A percentile compares a stretch with the other conserved stretches of the same genome.
Evolutionary conservation across 2,888 invertebrate genomes (phyloP).

Genomic region (Pseudoips prasinana): DNA sequence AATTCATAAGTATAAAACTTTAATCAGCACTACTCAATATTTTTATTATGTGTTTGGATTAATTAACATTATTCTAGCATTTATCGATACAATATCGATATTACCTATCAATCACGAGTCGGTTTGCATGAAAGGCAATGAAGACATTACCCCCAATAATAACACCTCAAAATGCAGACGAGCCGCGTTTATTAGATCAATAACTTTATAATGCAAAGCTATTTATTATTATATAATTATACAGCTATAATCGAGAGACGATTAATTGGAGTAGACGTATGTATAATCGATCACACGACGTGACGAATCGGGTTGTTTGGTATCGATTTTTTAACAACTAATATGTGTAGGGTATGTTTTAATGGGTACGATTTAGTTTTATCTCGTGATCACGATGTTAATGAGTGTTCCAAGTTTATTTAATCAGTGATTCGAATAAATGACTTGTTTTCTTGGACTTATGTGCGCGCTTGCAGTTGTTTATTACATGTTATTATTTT

Average conservation of each 20-base stretch:
- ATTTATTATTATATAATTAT: constrained; percentile 69
- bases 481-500: constrained; percentile 37
- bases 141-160: constrained; percentile 66
- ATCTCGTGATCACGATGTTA: constrained; percentile 60
- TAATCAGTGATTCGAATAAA: constrained; percentile 49
- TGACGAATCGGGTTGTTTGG: constrained; percentile 53
- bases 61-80: constrained; percentile 37
- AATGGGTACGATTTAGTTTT: constrained; percentile 50
- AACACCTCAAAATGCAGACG: constrained; percentile 51
- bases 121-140: constrained; percentile 52
- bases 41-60: too few species aligned
- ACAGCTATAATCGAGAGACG: constrained; percentile 50
- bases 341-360: constrained; percentile 42
- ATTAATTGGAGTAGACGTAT: constrained; percentile 65
- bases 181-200: constrained; percentile 70
- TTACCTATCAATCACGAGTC: constrained; percentile 49
- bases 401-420: constrained; percentile 58
- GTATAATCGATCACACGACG: constrained; percentile 60
- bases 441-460: constrained; percentile 48
- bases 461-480: constrained; percentile 37
- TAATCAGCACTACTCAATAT: too few species aligned
- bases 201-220: constrained; percentile 70
- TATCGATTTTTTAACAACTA: constrained; percentile 37
- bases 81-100: constrained; percentile 52
- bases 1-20: too few species aligned